A percentile compares a stretch with the other conserved stretches of the same genome.
Evolutionary conservation across 2,113 vertebrate genomes (phyloP).

Genomic region (Nibea albiflora): DNA sequence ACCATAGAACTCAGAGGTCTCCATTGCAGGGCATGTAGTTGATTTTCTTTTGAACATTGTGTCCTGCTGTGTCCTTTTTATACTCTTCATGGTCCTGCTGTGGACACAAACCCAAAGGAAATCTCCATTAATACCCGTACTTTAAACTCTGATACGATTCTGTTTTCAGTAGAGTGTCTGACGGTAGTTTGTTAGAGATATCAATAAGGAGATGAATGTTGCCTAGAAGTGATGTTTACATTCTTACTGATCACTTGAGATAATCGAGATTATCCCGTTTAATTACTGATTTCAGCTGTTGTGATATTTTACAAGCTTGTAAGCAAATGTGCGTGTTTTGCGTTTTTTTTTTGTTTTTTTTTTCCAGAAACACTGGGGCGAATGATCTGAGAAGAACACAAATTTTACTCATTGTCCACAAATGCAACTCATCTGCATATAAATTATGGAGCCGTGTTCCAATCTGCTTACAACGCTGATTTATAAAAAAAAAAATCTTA

Average conservation of each 20-base stretch:
- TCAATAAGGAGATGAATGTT: conserved; percentile 59
- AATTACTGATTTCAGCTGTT: conserved; percentile 24
- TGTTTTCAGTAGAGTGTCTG: conserved; percentile 41
- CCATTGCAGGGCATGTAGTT: background rate
- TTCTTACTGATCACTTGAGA: conserved; percentile 50
- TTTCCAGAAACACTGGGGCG: conserved; percentile 15
- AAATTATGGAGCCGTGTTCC: conserved; percentile 31
- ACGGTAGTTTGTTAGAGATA: conserved; percentile 22
- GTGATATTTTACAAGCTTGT: conserved; percentile 38
- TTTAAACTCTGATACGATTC: conserved; percentile 44
- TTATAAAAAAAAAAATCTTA: conserved; percentile 29
- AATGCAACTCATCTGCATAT: conserved; percentile 58
- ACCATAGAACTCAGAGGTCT: conserved; percentile 12
- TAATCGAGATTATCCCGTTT: conserved; percentile 35
- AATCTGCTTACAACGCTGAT: conserved; percentile 37
- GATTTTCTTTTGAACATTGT: background rate
- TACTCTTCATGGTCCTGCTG: conserved; percentile 21
- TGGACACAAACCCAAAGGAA: conserved; percentile 35
- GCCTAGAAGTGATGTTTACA: conserved; percentile 64
- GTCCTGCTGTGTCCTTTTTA: conserved; percentile 40
- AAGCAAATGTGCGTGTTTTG: conserved; percentile 26
- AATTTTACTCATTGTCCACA: conserved; percentile 23
- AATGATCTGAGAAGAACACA: conserved; percentile 21
- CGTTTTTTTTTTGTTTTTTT: background rate
- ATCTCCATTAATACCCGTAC: conserved; percentile 29